phyloP scores from a whole-genome alignment of 1,140 invertebrate genomes.

The Oppia nitens region DNA sequence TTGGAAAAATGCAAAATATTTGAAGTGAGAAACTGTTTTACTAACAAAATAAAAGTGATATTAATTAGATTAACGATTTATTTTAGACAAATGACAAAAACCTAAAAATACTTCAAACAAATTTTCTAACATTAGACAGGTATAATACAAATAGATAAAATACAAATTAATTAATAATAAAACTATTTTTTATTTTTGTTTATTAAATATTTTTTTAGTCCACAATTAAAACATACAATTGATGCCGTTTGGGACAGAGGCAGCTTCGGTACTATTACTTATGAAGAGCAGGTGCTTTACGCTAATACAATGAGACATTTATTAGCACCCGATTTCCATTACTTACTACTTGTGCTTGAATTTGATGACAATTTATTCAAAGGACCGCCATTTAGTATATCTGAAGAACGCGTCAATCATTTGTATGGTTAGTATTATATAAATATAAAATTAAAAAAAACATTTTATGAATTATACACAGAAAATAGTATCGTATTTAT shows the following conservation, averaged over 20 bases:
- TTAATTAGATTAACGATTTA: background rate
- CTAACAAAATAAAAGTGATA: background rate
- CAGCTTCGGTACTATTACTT: slow-evolving; percentile 12
- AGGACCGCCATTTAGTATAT: slow-evolving; percentile 9
- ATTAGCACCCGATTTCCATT: slow-evolving; percentile 8
- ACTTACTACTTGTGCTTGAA: slow-evolving; percentile 8
- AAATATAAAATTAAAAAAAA: too few species aligned
- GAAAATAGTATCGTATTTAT: too few species aligned
- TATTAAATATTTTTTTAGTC: background rate
- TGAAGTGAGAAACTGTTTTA: background rate
- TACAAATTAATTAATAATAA: background rate
- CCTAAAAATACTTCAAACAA: slow-evolving; percentile 6
- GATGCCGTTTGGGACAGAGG: slow-evolving; percentile 13
- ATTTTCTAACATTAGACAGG: slow-evolving; percentile 10
- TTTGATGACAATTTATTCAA: slow-evolving; percentile 1
- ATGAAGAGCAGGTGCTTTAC: slow-evolving; percentile 8
- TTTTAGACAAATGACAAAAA: background rate
- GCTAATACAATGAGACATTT: slow-evolving; percentile 6
- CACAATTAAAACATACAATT: slow-evolving; percentile 1
- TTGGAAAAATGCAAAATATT: background rate
- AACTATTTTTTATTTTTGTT: background rate
- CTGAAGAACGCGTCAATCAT: slow-evolving; percentile 8
- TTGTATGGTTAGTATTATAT: slow-evolving; percentile 1
- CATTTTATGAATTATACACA: too few species aligned
- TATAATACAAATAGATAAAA: background rate